phyloP scores from a whole-genome alignment of 2,113 vertebrate genomes.

The Dolichotis patagonum region DNA sequence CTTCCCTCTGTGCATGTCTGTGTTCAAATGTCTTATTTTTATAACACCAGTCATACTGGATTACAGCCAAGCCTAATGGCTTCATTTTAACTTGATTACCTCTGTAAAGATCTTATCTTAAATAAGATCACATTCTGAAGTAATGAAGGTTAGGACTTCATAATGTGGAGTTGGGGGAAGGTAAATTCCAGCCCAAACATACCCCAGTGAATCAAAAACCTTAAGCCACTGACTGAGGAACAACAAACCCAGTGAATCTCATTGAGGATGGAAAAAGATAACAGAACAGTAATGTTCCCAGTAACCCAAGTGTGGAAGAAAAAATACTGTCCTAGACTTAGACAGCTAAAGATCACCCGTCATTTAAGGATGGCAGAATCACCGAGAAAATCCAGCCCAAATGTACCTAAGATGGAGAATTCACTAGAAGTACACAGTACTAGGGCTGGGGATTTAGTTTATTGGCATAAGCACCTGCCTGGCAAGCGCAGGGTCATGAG shows the following conservation, averaged over 20 bases:
- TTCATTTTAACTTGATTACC: not conserved
- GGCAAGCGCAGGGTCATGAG: no score
- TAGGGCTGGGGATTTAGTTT: no score
- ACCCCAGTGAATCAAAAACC: not conserved
- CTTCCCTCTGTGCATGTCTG: not conserved
- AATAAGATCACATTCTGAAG: not conserved
- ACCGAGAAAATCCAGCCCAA: not conserved
- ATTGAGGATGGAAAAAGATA: not conserved
- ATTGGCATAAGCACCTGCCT: no score
- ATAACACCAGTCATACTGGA: not conserved
- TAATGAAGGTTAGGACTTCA: not conserved
- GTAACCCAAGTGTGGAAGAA: not conserved
- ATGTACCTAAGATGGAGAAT: not conserved
- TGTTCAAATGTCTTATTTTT: not conserved
- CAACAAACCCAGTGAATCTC: not conserved
- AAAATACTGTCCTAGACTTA: not conserved
- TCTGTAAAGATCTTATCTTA: not conserved
- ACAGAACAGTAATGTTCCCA: not conserved
- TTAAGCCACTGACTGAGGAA: not conserved
- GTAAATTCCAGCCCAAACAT: not conserved
- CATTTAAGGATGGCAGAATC: not conserved
- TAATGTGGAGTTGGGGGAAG: not conserved
- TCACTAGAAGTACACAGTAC: not conserved
- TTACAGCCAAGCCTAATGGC: not conserved
- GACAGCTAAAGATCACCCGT: not conserved